Evolutionary conservation across 2,888 invertebrate genomes (phyloP).

Genomic region (Anthrax anthrax): DNA sequence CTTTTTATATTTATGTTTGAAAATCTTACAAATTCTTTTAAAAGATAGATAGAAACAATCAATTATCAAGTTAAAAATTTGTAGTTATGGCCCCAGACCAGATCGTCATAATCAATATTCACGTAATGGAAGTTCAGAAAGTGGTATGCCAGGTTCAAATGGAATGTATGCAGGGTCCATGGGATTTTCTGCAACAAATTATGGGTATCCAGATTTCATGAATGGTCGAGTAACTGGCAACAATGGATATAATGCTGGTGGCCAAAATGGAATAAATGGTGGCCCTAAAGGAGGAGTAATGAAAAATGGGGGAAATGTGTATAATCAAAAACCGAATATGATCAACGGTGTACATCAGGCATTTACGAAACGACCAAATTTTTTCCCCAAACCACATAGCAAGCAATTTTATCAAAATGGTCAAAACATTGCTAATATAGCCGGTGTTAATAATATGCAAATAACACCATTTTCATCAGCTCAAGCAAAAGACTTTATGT

Average conservation of each 20-base stretch:
- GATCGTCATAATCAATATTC: constrained; percentile 7
- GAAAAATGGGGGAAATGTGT: constrained; percentile 1
- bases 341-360: background rate
- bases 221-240: constrained; percentile 1
- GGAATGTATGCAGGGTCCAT: constrained; percentile 2
- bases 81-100: constrained; percentile 9
- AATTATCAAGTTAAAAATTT: background rate
- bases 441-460: background rate
- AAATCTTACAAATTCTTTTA: too few relatives aligned
- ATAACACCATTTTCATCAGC: constrained; percentile 1
- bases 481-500: constrained; percentile 14
- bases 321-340: constrained; percentile 4
- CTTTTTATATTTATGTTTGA: too few relatives aligned
- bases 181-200: background rate
- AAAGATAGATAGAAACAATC: too few relatives aligned
- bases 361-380: constrained; percentile 2
- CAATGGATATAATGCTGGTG: background rate
- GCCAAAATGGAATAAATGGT: background rate
- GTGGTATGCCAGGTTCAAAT: constrained; percentile 3
- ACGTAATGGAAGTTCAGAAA: constrained; percentile 1
- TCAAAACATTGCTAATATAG: background rate
- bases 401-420: constrained; percentile 1
- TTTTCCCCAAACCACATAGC: constrained; percentile 4
- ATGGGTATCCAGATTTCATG: constrained; percentile 4
- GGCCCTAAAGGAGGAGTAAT: constrained; percentile 4